These are phyloP conservation scores for Paguma larvata DNA, from an alignment of 2,797 vertebrate genomes.

Conservation along the genomic window DNA sequence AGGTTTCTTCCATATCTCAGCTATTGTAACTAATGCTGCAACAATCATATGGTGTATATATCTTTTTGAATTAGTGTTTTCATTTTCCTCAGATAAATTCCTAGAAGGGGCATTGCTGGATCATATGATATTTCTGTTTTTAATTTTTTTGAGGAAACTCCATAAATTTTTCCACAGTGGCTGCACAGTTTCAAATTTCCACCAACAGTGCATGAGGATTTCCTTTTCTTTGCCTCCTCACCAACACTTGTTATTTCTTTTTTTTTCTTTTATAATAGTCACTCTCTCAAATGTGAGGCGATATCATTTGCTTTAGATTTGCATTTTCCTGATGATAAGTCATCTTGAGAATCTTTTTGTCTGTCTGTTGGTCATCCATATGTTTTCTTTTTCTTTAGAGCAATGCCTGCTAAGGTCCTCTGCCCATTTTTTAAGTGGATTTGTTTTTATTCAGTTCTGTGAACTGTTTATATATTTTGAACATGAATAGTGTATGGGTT, in stretches of 20 bases:
- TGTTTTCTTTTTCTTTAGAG: background rate
- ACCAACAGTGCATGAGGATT: background rate
- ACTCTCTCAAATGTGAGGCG: background rate
- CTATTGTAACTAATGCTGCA: background rate
- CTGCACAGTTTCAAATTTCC: background rate
- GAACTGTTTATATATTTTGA: background rate
- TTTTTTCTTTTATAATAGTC: background rate
- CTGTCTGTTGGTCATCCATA: background rate
- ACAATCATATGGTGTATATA: background rate
- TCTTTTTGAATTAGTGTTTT: background rate
- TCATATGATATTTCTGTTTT: background rate
- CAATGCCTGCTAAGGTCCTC: background rate
- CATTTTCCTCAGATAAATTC: background rate
- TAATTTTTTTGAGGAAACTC: background rate
- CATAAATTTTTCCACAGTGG: background rate
- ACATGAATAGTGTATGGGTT: background rate
- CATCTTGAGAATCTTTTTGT: background rate
- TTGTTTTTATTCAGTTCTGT: background rate
- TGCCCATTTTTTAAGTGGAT: background rate
- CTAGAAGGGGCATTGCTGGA: background rate
- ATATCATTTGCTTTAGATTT: background rate
- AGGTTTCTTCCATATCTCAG: background rate
- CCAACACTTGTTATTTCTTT: background rate
- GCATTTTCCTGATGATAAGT: background rate
- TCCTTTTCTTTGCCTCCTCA: background rate